These are phyloP conservation scores for Tenualosa thibaudeaui DNA, from an alignment of 2,797 vertebrate genomes.

Conservation along the genomic window DNA sequence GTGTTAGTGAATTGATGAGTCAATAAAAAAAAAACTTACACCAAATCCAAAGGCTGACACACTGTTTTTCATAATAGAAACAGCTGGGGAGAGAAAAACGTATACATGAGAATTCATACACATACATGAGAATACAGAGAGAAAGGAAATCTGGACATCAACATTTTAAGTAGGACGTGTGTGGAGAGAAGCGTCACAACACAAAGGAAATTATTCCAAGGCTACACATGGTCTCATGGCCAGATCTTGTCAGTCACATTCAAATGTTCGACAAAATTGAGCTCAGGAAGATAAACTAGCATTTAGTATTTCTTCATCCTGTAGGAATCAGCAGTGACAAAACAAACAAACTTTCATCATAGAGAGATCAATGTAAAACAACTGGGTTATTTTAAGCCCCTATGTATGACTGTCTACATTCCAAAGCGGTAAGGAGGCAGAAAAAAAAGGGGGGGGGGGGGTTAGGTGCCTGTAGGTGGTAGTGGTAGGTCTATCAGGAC, in stretches of 20 bases:
- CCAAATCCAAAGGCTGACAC: constrained; percentile 98
- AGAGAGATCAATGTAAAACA: background rate
- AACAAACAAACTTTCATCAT: background rate
- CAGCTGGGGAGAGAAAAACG: constrained; percentile 79
- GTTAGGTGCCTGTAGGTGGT: background rate
- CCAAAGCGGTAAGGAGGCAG: background rate
- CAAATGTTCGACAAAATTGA: background rate
- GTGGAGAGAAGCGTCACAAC: background rate
- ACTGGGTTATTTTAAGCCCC: constrained; percentile 22
- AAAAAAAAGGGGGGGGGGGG: background rate
- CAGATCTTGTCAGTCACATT: background rate
- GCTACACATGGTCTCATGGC: background rate
- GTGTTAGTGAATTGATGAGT: background rate
- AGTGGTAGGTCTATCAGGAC: background rate
- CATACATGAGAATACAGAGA: background rate
- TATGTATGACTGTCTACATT: constrained; percentile 30
- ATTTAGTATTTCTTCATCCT: background rate
- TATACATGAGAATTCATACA: constrained; percentile 13
- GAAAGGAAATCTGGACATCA: background rate
- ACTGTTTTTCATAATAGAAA: constrained; percentile 96
- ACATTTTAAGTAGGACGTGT: background rate
- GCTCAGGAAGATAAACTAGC: background rate
- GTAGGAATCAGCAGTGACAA: background rate
- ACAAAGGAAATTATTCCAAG: background rate
- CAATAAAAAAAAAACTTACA: constrained; percentile 79